Conservation (phyloP, 2,797 vertebrate species). For the Coregonus suidteri region DNA sequence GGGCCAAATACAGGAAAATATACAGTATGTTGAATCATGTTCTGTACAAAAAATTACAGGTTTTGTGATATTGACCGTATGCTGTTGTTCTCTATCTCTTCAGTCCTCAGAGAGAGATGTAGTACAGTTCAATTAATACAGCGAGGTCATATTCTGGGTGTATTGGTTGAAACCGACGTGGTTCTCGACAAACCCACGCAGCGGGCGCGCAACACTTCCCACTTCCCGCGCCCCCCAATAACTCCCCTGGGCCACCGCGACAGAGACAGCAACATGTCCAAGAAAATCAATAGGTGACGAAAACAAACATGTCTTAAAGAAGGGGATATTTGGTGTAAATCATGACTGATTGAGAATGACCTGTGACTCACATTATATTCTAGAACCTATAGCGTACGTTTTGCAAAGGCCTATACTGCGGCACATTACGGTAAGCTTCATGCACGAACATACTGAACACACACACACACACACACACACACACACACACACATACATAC, state of each 20-base stretch:
- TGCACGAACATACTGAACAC: background rate
- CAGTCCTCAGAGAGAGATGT: background rate
- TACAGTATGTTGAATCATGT: too few relatives aligned
- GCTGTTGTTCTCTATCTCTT: background rate
- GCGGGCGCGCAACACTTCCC: background rate
- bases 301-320: background rate
- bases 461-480: background rate
- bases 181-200: background rate
- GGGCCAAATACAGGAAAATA: too few relatives aligned
- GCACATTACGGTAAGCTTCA: background rate
- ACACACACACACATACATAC: background rate
- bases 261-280: background rate
- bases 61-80: background rate
- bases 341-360: background rate
- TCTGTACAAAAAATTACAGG: too few relatives aligned
- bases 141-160: background rate
- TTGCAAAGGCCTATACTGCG: background rate
- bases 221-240: background rate
- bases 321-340: background rate
- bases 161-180: background rate
- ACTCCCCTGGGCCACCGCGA: background rate
- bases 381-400: background rate
- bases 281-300: background rate
- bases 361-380: background rate
- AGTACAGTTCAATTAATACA: too few relatives aligned